A percentile compares a stretch with the other conserved stretches of the same genome.
phyloP scores from a whole-genome alignment of 2,113 vertebrate genomes.

The Alouatta palliata region DNA sequence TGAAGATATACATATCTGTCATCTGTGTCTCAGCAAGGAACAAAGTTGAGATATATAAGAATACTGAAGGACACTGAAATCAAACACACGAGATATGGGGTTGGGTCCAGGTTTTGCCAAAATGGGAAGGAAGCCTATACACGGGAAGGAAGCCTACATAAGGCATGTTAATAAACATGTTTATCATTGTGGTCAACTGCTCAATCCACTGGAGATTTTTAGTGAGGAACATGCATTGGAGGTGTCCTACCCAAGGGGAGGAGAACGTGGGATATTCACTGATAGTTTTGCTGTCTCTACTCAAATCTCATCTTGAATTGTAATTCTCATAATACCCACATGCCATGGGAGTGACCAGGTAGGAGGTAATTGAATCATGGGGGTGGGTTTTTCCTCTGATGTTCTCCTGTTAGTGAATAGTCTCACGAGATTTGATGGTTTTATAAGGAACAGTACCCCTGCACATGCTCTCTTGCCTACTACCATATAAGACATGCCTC shows the following conservation, averaged over 20 bases:
- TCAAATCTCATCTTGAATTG: too few relatives aligned
- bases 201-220: neutral
- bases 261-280: neutral
- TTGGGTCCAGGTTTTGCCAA: neutral
- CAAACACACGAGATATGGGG: neutral
- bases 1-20: neutral
- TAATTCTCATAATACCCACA: too few relatives aligned
- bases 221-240: neutral
- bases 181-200: neutral
- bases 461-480: too few relatives aligned
- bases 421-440: too few relatives aligned
- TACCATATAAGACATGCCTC: too few relatives aligned
- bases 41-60: neutral
- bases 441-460: too few relatives aligned
- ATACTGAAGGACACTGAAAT: neutral
- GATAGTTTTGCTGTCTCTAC: too few relatives aligned
- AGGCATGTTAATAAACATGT: neutral
- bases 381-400: too few relatives aligned
- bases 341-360: too few relatives aligned
- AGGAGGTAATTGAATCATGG: too few relatives aligned
- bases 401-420: too few relatives aligned
- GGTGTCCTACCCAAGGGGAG: neutral
- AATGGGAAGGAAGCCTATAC: neutral
- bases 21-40: neutral
- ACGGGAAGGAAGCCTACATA: neutral